A percentile compares a stretch with the other conserved stretches of the same genome.
Evolutionary conservation across 2,888 invertebrate species (phyloP).

Genomic region (Drosophila greeni): DNA sequence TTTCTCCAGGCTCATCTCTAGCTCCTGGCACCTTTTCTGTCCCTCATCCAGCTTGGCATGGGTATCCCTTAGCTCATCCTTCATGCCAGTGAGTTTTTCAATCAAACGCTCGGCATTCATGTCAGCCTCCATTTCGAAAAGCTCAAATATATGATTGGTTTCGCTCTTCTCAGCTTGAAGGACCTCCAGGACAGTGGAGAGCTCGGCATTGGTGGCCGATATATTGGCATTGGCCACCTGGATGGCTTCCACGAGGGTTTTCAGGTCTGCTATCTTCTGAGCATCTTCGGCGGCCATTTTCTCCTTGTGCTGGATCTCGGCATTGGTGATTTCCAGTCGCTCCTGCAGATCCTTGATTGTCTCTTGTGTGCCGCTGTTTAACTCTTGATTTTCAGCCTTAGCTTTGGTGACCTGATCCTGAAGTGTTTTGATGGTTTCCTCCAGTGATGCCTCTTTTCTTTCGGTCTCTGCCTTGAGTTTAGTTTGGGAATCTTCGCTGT

Average conservation of each 20-base stretch:
- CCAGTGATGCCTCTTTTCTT: slow-evolving; percentile 30
- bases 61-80: slow-evolving; percentile 60
- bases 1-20: slow-evolving; percentile 32
- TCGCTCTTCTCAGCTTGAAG: slow-evolving; percentile 73
- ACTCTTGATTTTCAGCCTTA: slow-evolving; percentile 48
- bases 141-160: slow-evolving; percentile 72
- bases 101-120: slow-evolving; percentile 65
- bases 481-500: slow-evolving; percentile 50
- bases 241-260: slow-evolving; percentile 65
- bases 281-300: slow-evolving; percentile 65
- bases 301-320: slow-evolving; percentile 63
- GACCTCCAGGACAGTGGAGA: slow-evolving; percentile 63
- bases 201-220: slow-evolving; percentile 69
- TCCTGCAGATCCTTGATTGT: slow-evolving; percentile 61
- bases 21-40: slow-evolving; percentile 38
- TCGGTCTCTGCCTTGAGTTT: slow-evolving; percentile 41
- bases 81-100: slow-evolving; percentile 64
- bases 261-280: slow-evolving; percentile 69
- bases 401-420: slow-evolving; percentile 45
- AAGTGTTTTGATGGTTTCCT: slow-evolving; percentile 46
- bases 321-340: slow-evolving; percentile 58
- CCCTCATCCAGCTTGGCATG: slow-evolving; percentile 53
- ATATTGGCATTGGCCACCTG: slow-evolving; percentile 72
- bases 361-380: slow-evolving; percentile 52
- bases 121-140: slow-evolving; percentile 75